Evolutionary conservation across 2,797 vertebrate genomes (phyloP).

Genomic region (Champsocephalus esox): DNA sequence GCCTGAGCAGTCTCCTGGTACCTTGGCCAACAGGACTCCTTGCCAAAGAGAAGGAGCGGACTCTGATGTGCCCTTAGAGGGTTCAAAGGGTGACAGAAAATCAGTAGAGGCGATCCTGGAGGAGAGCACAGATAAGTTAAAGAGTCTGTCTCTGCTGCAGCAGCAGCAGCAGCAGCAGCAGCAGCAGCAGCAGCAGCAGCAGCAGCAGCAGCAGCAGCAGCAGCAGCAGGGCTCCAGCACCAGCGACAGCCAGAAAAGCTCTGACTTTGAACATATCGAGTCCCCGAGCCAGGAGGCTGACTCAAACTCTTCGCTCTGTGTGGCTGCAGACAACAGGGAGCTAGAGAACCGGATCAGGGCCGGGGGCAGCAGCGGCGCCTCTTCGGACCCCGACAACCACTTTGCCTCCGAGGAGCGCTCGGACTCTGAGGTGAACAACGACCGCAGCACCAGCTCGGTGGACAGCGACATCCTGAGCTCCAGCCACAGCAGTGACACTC

Average conservation of each 20-base stretch:
- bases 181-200: too few relatives aligned
- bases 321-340: slow-evolving; percentile 89
- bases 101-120: slow-evolving; percentile 97
- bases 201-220: slow-evolving; percentile 72
- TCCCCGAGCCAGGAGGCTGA: slow-evolving; percentile 92
- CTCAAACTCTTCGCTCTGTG: slow-evolving; percentile 85
- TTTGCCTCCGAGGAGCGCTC: slow-evolving; percentile 94
- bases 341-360: slow-evolving; percentile 91
- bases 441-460: slow-evolving; percentile 98
- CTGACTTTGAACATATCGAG: slow-evolving; percentile 96
- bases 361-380: slow-evolving; percentile 49
- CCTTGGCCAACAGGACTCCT: slow-evolving; percentile 87
- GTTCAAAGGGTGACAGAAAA: slow-evolving; percentile 88
- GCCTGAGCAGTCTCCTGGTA: slow-evolving; percentile 93
- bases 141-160: slow-evolving; percentile 89
- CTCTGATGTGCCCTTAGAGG: slow-evolving; percentile 86
- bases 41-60: slow-evolving; percentile 88
- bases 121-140: slow-evolving; percentile 98
- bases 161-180: too few relatives aligned
- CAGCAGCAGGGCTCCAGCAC: slow-evolving; percentile 84
- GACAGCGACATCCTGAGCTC: slow-evolving; percentile 99
- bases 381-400: slow-evolving; percentile 90
- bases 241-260: slow-evolving; percentile 96
- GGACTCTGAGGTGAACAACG: slow-evolving; percentile 97
- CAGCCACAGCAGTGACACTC: slow-evolving; percentile 97